A percentile compares a stretch with the other conserved stretches of the same genome.
Evolutionary conservation across 2,888 invertebrate species (phyloP).

Genomic region (Synergus japonicus): DNA sequence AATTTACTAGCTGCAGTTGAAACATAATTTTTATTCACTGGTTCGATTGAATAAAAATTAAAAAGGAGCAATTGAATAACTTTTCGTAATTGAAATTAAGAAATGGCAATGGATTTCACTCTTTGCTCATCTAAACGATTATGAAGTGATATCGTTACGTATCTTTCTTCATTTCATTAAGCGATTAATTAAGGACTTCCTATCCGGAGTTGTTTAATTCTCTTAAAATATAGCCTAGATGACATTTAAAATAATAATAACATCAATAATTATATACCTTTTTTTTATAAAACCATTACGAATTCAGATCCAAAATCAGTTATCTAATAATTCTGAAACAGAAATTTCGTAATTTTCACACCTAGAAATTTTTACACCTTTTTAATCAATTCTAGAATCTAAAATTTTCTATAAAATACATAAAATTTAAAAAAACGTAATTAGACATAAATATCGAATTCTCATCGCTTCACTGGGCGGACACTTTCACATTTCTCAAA

Average conservation of each 20-base stretch:
- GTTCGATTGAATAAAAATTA: background rate
- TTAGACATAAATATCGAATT: too few relatives aligned
- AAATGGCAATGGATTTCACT: slow-evolving; percentile 1
- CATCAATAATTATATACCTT: background rate
- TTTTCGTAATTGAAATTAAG: background rate
- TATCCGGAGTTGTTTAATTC: background rate
- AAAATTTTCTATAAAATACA: too few relatives aligned
- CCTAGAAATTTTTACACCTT: too few relatives aligned
- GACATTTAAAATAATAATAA: background rate
- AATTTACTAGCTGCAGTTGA: background rate
- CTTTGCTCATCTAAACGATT: slow-evolving; percentile 5
- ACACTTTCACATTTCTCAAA: background rate
- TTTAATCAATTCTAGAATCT: too few relatives aligned
- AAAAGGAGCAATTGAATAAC: background rate
- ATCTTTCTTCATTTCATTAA: slow-evolving; percentile 17
- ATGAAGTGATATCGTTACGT: background rate
- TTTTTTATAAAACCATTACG: background rate
- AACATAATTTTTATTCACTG: background rate
- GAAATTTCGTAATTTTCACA: too few relatives aligned
- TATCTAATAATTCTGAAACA: too few relatives aligned
- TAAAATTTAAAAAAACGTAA: too few relatives aligned
- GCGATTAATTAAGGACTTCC: background rate
- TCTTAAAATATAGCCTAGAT: background rate
- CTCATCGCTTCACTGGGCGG: too few relatives aligned
- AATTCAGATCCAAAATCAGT: background rate